A percentile compares a stretch with the other conserved stretches of the same genome.
These are phyloP conservation scores for Phyllotreta cruciferae DNA, from an alignment of 2,888 invertebrate genomes.

Conservation along the genomic window DNA sequence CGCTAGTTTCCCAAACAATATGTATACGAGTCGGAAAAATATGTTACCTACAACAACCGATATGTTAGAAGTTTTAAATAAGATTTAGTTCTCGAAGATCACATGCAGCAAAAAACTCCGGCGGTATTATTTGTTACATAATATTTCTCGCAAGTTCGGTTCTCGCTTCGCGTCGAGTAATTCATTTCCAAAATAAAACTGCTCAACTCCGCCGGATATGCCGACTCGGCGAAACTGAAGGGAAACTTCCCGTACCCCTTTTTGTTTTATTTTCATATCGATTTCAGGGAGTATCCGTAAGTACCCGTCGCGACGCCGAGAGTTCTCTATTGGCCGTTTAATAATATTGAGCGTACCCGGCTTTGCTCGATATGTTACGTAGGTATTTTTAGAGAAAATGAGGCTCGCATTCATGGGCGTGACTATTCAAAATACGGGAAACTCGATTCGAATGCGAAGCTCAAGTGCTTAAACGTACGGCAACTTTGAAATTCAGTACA, in stretches of 20 bases:
- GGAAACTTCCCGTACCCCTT: neutral
- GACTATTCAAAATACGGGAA: neutral
- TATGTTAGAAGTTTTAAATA: slow-evolving; percentile 1
- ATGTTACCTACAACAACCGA: neutral
- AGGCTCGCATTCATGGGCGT: neutral
- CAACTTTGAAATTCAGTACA: too few relatives aligned
- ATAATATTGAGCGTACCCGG: slow-evolving; percentile 4
- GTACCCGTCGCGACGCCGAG: neutral
- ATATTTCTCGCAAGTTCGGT: slow-evolving; percentile 2
- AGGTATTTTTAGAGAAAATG: neutral
- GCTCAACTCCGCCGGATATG: neutral
- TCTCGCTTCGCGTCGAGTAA: neutral
- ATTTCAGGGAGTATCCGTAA: slow-evolving; percentile 2
- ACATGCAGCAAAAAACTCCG: neutral
- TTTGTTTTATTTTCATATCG: slow-evolving; percentile 7
- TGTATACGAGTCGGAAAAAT: neutral
- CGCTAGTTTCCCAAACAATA: too few relatives aligned
- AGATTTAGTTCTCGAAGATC: neutral
- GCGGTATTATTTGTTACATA: neutral
- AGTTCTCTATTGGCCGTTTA: slow-evolving; percentile 3
- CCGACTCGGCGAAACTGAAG: slow-evolving; percentile 4
- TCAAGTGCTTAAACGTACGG: too few relatives aligned
- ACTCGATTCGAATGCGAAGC: too few relatives aligned
- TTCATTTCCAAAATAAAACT: slow-evolving; percentile 13
- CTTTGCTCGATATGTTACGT: slow-evolving; percentile 1